These are phyloP conservation scores for Ophthalmolycus amberensis DNA, from an alignment of 2,113 vertebrate species.

Conservation along the genomic window DNA sequence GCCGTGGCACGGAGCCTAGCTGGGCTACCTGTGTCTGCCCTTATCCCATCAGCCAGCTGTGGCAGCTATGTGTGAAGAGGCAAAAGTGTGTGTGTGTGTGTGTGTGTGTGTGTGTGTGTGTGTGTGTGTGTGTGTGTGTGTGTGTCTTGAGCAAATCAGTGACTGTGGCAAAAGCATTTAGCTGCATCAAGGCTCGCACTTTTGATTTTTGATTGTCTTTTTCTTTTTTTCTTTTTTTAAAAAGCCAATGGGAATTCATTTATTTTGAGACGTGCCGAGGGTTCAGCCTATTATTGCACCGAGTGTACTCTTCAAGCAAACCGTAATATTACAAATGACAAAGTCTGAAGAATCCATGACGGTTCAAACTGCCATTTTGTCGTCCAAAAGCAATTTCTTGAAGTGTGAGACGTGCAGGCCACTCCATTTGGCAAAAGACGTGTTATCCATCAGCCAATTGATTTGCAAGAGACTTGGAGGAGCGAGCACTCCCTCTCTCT, in stretches of 20 bases:
- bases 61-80: conserved; percentile 43
- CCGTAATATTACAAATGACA: conserved; percentile 62
- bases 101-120: conserved; percentile 34
- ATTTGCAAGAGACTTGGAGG: conserved; percentile 62
- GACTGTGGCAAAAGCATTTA: conserved; percentile 34
- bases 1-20: conserved; percentile 54
- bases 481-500: conserved; percentile 40
- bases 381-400: conserved; percentile 71
- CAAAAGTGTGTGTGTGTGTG: conserved; percentile 24
- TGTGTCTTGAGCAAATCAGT: conserved; percentile 24
- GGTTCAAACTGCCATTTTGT: conserved; percentile 56
- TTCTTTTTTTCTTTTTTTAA: background rate
- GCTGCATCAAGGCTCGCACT: conserved; percentile 15
- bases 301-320: conserved; percentile 53
- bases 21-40: conserved; percentile 70
- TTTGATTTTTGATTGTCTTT: background rate
- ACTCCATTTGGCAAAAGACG: conserved; percentile 68
- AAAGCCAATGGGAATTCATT: conserved; percentile 49
- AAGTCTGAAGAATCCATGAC: conserved; percentile 35
- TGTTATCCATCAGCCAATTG: conserved; percentile 70
- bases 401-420: conserved; percentile 53
- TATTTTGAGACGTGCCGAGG: conserved; percentile 57
- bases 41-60: conserved; percentile 72
- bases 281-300: conserved; percentile 41
- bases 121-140: conserved; percentile 13